These are phyloP conservation scores for Hemicentrotus pulcherrimus DNA, from an alignment of 35 echinoderm and acorn worm genomes.

Conservation along the genomic window DNA sequence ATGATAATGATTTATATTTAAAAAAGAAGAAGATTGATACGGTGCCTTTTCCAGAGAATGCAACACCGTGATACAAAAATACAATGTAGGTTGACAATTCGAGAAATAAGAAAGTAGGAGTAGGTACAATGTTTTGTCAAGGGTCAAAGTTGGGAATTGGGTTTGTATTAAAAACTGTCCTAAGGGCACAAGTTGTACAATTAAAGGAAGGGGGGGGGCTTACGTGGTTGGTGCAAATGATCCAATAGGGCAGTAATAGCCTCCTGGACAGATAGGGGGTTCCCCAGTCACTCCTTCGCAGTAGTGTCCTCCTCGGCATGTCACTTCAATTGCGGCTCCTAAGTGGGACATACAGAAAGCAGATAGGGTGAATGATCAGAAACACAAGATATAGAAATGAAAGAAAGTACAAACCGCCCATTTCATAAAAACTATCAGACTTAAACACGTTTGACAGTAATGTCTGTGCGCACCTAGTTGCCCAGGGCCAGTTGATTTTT, in stretches of 20 bases:
- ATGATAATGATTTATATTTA: too few relatives aligned
- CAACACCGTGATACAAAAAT: too few relatives aligned
- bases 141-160: not conserved
- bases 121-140: not conserved
- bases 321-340: slow-evolving; percentile 87
- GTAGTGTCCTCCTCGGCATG: slow-evolving; percentile 84
- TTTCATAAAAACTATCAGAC: too few relatives aligned
- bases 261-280: slow-evolving; percentile 87
- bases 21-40: too few relatives aligned
- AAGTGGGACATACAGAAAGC: not conserved
- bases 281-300: slow-evolving; percentile 93
- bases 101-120: too few relatives aligned
- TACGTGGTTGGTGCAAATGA: slow-evolving; percentile 78
- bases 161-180: not conserved
- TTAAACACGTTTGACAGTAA: too few relatives aligned
- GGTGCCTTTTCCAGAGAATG: too few relatives aligned
- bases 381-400: not conserved
- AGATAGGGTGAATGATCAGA: not conserved
- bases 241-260: slow-evolving; percentile 95
- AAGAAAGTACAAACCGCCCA: too few relatives aligned
- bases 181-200: too few relatives aligned
- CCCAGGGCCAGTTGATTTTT: too few relatives aligned
- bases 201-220: not conserved
- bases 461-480: too few relatives aligned
- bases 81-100: too few relatives aligned